Evolutionary conservation across 2,113 vertebrate genomes (phyloP), one percentile per base, ranked within the genome.

Genomic region (Osmerus mordax): DNA sequence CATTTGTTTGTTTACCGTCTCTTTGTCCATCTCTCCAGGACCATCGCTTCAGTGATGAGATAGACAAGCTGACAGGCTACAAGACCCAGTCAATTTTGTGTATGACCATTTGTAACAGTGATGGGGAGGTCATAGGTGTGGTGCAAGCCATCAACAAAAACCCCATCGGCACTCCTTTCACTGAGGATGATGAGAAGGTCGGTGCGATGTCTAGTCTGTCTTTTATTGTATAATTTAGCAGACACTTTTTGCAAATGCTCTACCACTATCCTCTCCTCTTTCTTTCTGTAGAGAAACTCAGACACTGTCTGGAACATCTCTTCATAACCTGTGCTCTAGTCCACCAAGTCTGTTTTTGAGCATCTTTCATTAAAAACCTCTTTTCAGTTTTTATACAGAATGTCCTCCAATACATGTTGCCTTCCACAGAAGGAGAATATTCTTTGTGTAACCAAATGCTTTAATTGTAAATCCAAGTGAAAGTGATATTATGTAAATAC

Each of bases 131-230:
- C 75, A 93, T 93, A 0, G 92, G 92, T 14, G 92, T 93, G 21
- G 92, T 92, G 1, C 92, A 93, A 74, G 92, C 92, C 58, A 91
- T 93, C 85, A 93, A 93, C 85, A 93, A 91, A 78, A 93, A 89
- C 36, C 92, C 90, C 51, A 89, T 77, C 3, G 90, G 91, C 23
- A 84, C 78, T 3, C 88, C 88, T 16, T 93, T 93, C 65, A 92
- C 90, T 0, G 92, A 92, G 73, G 92, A 93, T 41, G 90, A 93
- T 77, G 92, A 93, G 82, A 93, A 92, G 88, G 92, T 93, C 78
- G 82, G 29, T 64, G 4, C 13, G 2, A 21, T 15, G 9, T 47
- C 41, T 11, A 47, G 41, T 47, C 7, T 47, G 41, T 9, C 41
- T 47, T 5, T 47, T 12, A 47, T 12, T 47, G 41, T 47, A 5